A percentile compares a stretch with the other conserved stretches of the same genome.
Conservation (phyloP, 2,797 vertebrate genomes). For the Sebastes nivosus region DNA sequence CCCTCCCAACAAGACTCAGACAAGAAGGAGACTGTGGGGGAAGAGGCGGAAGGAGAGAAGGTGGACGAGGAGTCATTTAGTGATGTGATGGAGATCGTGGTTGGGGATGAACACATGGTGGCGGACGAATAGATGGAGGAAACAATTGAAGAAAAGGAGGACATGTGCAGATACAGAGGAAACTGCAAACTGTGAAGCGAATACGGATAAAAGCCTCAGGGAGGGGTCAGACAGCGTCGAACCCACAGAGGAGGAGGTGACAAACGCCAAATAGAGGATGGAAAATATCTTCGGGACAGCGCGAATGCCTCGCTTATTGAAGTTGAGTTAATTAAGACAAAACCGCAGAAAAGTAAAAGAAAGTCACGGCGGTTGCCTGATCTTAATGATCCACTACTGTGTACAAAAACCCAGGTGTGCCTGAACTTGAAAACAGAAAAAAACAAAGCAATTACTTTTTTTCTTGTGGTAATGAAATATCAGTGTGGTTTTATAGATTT, state of each 20-base stretch:
- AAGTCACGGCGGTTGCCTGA: conserved; percentile 85
- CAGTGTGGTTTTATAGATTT: conserved; percentile 87
- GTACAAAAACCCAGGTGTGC: conserved; percentile 72
- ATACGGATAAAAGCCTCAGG: conserved; percentile 62
- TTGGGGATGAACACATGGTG: conserved; percentile 62
- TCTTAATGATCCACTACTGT: conserved; percentile 97
- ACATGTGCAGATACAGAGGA: conserved; percentile 39
- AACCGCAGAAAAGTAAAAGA: conserved; percentile 19
- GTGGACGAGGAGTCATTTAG: conserved; percentile 26
- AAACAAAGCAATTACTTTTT: not conserved
- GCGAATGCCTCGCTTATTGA: not conserved
- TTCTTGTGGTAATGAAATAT: conserved; percentile 27
- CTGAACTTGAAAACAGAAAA: conserved; percentile 43
- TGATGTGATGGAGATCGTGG: conserved; percentile 79
- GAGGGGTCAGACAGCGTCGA: conserved; percentile 34
- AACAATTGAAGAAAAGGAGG: conserved; percentile 41
- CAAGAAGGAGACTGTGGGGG: conserved; percentile 78
- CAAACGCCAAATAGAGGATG: conserved; percentile 7
- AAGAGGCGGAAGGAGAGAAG: not conserved
- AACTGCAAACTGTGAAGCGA: conserved; percentile 65
- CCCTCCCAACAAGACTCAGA: conserved; percentile 86
- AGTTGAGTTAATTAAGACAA: not conserved
- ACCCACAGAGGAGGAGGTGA: not conserved
- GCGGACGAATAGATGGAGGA: conserved; percentile 23
- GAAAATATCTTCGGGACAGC: not conserved